phyloP scores from a whole-genome alignment of 2,888 invertebrate species.

The Monoplex corrugatus region DNA sequence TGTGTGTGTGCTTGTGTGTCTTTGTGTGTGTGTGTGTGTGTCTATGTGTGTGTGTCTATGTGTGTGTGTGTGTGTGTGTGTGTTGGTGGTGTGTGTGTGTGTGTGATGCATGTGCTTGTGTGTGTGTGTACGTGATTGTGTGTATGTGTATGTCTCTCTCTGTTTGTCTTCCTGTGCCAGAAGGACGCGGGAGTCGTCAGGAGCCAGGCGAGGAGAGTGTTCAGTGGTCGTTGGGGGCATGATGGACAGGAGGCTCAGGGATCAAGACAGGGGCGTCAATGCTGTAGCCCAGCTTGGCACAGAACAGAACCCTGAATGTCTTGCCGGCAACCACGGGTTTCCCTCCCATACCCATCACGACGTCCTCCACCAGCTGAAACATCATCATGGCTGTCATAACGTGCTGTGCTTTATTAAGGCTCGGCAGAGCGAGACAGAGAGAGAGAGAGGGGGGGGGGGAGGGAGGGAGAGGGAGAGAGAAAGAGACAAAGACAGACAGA shows the following conservation, averaged over 20 bases:
- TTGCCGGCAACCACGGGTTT: slow-evolving; percentile 20
- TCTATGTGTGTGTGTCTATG: background rate
- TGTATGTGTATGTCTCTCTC: background rate
- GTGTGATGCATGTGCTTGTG: background rate
- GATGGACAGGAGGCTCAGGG: background rate
- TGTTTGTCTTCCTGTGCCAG: background rate
- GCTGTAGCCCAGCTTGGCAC: slow-evolving; percentile 23
- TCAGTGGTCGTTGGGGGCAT: background rate
- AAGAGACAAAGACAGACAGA: too few species aligned
- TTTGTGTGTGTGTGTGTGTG: slow-evolving; percentile 8
- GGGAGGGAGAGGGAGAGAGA: too few species aligned
- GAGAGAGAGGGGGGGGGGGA: too few species aligned
- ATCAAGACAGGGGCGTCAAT: background rate
- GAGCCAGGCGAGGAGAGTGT: background rate
- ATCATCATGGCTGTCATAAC: too few species aligned
- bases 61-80: background rate
- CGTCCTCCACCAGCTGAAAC: slow-evolving; percentile 26
- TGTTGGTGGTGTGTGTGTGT: background rate
- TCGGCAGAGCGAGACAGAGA: too few species aligned
- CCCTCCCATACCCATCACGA: background rate
- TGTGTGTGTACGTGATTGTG: background rate
- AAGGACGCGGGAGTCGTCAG: background rate
- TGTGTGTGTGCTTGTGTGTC: background rate
- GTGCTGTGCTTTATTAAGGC: too few species aligned
- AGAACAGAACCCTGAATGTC: slow-evolving; percentile 19